These are phyloP conservation scores for Merops nubicus DNA, from an alignment of 2,113 vertebrate species.

Conservation along the genomic window DNA sequence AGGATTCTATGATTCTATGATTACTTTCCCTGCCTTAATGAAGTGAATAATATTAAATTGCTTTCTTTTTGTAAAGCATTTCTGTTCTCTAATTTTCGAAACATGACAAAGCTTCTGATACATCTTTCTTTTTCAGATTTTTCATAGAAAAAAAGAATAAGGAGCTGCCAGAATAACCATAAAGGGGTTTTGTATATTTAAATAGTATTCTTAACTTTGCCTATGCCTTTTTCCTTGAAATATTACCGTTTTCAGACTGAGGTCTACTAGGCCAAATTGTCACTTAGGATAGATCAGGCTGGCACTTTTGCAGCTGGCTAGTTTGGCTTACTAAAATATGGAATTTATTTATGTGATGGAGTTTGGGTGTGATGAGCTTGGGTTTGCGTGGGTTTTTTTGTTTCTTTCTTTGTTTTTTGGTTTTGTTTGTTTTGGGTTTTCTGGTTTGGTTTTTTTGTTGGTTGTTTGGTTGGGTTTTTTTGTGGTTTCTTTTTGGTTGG, in stretches of 20 bases:
- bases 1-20: too few species aligned
- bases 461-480: too few species aligned
- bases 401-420: too few species aligned
- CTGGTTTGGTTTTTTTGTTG: not conserved
- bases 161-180: not conserved
- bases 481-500: not conserved
- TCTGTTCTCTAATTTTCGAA: not conserved
- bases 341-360: not conserved
- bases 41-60: not conserved
- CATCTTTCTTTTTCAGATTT: not conserved
- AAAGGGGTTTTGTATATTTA: not conserved
- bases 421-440: too few species aligned
- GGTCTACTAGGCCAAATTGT: not conserved
- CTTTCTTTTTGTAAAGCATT: not conserved
- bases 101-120: not conserved
- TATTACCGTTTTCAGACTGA: not conserved
- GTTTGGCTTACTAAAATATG: not conserved
- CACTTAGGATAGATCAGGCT: not conserved
- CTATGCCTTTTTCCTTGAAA: not conserved
- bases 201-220: not conserved
- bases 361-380: not conserved
- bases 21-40: not conserved
- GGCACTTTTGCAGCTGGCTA: not conserved
- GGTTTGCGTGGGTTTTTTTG: not conserved
- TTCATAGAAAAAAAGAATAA: not conserved